A percentile compares a stretch with the other conserved stretches of the same genome.
Conservation (phyloP, 1,140 invertebrate species). For the Lethrus apterus region DNA sequence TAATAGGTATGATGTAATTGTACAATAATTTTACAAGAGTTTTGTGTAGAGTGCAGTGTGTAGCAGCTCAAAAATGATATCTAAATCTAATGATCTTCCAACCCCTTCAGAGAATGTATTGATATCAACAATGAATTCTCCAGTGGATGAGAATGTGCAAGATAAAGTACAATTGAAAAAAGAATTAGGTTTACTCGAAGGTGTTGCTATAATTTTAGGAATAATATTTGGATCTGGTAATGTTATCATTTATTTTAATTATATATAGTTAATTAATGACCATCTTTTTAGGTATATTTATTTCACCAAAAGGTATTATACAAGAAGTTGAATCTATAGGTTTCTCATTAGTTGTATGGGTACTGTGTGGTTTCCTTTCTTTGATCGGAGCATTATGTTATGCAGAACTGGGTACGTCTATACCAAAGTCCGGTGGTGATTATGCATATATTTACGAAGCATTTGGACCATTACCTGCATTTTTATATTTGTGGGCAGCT, state of each 20-base stretch:
- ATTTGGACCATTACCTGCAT: slow-evolving; percentile 88
- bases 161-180: slow-evolving; percentile 67
- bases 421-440: slow-evolving; percentile 84
- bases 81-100: slow-evolving; percentile 11
- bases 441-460: slow-evolving; percentile 88
- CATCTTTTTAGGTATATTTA: slow-evolving; percentile 66
- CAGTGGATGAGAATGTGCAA: slow-evolving; percentile 24
- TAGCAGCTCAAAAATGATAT: too few relatives aligned
- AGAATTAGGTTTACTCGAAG: slow-evolving; percentile 74
- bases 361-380: slow-evolving; percentile 75
- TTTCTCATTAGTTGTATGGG: slow-evolving; percentile 82
- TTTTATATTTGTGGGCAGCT: slow-evolving; percentile 88
- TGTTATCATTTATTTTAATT: slow-evolving; percentile 2
- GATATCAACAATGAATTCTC: slow-evolving; percentile 9
- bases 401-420: slow-evolving; percentile 81
- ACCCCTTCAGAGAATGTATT: slow-evolving; percentile 19
- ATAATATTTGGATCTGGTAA: slow-evolving; percentile 82
- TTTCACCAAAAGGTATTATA: slow-evolving; percentile 92
- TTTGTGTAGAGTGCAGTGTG: too few relatives aligned
- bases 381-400: slow-evolving; percentile 91
- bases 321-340: slow-evolving; percentile 80
- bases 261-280: slow-evolving; percentile 1
- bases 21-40: slow-evolving; percentile 1
- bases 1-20: slow-evolving; percentile 11
- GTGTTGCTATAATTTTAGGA: slow-evolving; percentile 79